phyloP scores from a whole-genome alignment of 2,797 vertebrate species.

The Sebastolobus altivelis region DNA sequence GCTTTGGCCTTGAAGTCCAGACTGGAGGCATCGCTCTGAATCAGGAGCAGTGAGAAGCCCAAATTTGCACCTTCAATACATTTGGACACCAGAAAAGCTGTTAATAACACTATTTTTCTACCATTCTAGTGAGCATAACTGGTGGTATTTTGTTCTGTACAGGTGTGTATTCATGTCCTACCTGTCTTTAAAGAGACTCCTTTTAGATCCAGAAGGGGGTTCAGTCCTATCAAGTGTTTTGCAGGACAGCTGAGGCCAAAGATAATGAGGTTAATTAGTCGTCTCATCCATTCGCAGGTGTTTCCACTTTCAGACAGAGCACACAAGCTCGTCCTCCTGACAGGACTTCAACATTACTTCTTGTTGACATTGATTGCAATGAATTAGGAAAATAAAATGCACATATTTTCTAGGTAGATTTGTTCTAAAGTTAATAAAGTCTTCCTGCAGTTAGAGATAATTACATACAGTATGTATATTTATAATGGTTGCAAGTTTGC shows the following conservation, averaged over 20 bases:
- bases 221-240: background rate
- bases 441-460: background rate
- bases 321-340: conserved; percentile 15
- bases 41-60: conserved; percentile 25
- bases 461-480: background rate
- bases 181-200: background rate
- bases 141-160: background rate
- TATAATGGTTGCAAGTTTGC: background rate
- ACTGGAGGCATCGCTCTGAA: conserved; percentile 32
- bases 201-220: background rate
- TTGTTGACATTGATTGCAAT: background rate
- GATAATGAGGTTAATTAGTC: conserved; percentile 37
- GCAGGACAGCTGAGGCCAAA: background rate
- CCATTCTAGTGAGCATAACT: background rate
- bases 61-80: background rate
- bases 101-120: background rate
- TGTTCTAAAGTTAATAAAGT: conserved; percentile 1
- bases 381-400: background rate
- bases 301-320: conserved; percentile 21
- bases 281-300: conserved; percentile 40
- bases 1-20: conserved; percentile 37
- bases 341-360: background rate
- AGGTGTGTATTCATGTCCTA: background rate
- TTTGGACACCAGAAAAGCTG: background rate
- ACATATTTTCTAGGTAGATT: background rate